A percentile compares a stretch with the other conserved stretches of the same genome.
phyloP scores from a whole-genome alignment of 2,113 vertebrate species.

The Corythoichthys haematopterus region DNA sequence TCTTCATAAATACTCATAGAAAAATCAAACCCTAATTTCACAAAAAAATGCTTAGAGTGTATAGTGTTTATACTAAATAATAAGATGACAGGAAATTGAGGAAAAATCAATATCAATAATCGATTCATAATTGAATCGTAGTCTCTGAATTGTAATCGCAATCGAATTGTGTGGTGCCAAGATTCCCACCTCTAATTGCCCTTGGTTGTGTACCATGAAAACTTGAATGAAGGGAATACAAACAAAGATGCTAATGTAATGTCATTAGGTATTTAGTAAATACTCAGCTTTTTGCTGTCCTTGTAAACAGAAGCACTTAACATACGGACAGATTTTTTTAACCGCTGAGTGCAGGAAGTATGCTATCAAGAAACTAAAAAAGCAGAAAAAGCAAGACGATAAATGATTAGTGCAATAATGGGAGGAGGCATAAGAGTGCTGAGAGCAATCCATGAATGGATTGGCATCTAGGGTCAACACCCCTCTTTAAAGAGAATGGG shows the following conservation, averaged over 20 bases:
- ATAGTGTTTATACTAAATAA: too few species aligned
- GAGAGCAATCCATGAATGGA: constrained; percentile 48
- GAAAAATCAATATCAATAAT: too few species aligned
- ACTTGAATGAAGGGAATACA: neutral
- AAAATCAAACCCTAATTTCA: too few species aligned
- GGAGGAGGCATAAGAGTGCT: constrained; percentile 12
- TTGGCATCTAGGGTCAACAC: constrained; percentile 56
- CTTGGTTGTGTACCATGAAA: neutral
- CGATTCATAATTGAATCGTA: too few species aligned
- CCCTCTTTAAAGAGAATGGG: constrained; percentile 62
- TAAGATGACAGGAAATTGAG: too few species aligned
- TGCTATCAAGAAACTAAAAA: constrained; percentile 36
- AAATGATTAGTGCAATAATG: constrained; percentile 45
- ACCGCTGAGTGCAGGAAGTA: constrained; percentile 4
- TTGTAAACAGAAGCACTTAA: constrained; percentile 20
- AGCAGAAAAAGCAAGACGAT: constrained; percentile 35
- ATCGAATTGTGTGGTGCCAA: too few species aligned
- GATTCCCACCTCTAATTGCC: neutral
- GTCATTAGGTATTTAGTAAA: neutral
- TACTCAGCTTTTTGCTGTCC: neutral
- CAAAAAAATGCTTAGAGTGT: too few species aligned
- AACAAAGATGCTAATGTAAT: neutral
- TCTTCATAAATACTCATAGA: too few species aligned
- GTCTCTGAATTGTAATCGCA: too few species aligned
- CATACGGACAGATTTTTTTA: constrained; percentile 13